Evolutionary conservation across 2,113 vertebrate species (phyloP), one percentile per base, ranked within the genome.

Genomic region (Gasterosteus nipponicus): DNA sequence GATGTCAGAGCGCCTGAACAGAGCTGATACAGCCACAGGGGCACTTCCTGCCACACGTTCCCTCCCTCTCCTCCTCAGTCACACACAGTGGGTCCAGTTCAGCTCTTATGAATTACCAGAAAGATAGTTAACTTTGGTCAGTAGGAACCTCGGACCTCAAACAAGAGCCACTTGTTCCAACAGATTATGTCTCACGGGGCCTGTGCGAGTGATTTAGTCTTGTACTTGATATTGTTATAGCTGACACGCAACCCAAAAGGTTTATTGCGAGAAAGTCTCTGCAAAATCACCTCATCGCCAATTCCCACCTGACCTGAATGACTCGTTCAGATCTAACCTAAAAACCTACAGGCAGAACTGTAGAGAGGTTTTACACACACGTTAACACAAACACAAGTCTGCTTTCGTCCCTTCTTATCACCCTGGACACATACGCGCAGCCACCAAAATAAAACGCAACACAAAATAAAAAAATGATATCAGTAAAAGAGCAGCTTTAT

Each of bases 31-130:
- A 73, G 47, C 10, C 1, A 38, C 62, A 73, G 53, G 62, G 18
- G 22, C 19, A 9, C 46, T 38, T 11, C 49, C 53, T 59, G 49
- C 46, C 71, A 56, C 46, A 18, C 47, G 38, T 22, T 60, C 16
- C 39, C 67, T 75, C 16, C 71, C 60, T 80, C 58, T 62, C 33
- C 51, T 65, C 2, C 46, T 68, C 64, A 16, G 68, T 54, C 60
- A 49, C 41, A 67, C 77, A 33, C 54, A 18, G 39, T 3, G 39
- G 67, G 65, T 66, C 74, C 46, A 66, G 46, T 49, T 77, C 47
- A 75, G 73, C 68, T 69, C 15, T 12, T 19, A 68, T 74, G 65
- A 88, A 78, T 73, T 75, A 78, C 65, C 76, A 80, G 75, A 80
- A 62, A 61, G 72, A 41, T 44, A 0, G 33, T 74, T 16, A 39